Evolutionary conservation across 2,888 invertebrate species (phyloP).

Genomic region (Meiosimyza platycephala): DNA sequence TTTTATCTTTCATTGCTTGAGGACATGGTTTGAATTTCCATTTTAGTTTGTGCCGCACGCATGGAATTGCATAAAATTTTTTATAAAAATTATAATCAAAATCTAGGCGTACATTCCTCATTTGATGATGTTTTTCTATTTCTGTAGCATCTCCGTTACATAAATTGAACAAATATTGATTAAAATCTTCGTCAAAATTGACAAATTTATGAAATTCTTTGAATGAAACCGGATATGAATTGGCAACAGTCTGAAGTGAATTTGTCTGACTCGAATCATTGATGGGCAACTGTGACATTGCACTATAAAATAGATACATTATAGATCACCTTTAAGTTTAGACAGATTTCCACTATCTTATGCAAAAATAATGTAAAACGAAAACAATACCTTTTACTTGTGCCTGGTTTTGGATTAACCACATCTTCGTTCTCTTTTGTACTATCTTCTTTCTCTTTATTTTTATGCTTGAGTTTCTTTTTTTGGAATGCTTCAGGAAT

Average conservation of each 20-base stretch:
- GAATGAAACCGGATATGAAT: not conserved
- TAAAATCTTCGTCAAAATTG: conserved; percentile 11
- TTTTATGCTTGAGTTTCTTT: not conserved
- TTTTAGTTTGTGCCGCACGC: not conserved
- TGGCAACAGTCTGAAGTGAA: no score
- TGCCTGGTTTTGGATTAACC: not conserved
- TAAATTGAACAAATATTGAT: not conserved
- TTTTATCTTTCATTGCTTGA: not conserved
- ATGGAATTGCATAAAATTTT: conserved; percentile 10
- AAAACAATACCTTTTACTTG: conserved; percentile 15
- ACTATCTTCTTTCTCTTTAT: not conserved
- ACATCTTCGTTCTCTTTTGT: not conserved
- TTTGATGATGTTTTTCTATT: not conserved
- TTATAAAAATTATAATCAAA: conserved; percentile 9
- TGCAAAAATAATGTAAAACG: no score
- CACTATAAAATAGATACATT: no score
- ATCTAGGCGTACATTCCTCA: not conserved
- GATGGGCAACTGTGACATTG: no score
- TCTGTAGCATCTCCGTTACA: not conserved
- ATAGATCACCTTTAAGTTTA: no score
- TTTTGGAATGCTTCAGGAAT: conserved; percentile 14
- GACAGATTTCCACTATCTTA: no score
- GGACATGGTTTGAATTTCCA: conserved; percentile 28
- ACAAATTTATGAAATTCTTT: conserved; percentile 18
- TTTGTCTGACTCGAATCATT: no score